Evolutionary conservation across 2,888 invertebrate genomes (phyloP).

Genomic region (Amaurobius ferox): DNA sequence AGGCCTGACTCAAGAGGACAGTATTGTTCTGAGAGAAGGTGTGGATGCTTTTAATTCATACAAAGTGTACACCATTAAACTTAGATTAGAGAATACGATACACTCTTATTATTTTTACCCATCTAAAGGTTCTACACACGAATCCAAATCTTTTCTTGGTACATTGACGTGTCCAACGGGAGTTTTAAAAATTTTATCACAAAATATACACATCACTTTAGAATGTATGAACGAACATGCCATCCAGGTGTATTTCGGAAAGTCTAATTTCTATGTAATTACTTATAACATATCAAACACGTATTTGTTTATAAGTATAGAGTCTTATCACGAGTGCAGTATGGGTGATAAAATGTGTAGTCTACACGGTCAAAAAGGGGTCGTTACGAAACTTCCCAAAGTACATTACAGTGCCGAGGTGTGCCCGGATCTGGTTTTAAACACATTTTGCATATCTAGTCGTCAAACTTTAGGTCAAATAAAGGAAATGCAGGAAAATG

Average conservation of each 20-base stretch:
- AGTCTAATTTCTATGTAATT: neutral
- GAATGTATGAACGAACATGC: neutral
- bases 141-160: no score
- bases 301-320: neutral
- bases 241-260: neutral
- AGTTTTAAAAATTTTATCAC: conserved; percentile 2
- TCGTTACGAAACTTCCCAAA: neutral
- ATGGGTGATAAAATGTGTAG: conserved; percentile 27
- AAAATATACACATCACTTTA: neutral
- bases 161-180: no score
- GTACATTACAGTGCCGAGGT: neutral
- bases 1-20: no score
- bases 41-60: no score
- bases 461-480: conserved; percentile 36
- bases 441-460: conserved; percentile 21
- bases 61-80: no score
- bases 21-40: no score
- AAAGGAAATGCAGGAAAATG: conserved; percentile 8
- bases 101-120: no score
- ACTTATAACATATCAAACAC: neutral
- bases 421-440: neutral
- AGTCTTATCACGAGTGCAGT: neutral
- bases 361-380: conserved; percentile 32
- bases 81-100: no score
- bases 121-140: no score